These are phyloP conservation scores for Apodemia duryi DNA, from an alignment of 2,888 invertebrate genomes.

Conservation along the genomic window DNA sequence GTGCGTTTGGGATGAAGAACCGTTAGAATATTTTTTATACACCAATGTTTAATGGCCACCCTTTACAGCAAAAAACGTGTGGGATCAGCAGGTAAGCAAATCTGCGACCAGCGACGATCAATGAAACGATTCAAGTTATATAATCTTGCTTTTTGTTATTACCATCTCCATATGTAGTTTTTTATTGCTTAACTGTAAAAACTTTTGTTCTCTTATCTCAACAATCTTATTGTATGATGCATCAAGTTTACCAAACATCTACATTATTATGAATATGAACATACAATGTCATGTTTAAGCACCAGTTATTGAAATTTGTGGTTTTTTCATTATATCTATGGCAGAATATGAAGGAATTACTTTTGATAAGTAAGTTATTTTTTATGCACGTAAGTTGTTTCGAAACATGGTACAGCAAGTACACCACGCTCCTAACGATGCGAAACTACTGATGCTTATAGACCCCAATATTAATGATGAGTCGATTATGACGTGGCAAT, in stretches of 20 bases:
- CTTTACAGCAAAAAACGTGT: slow-evolving; percentile 61
- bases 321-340: not conserved
- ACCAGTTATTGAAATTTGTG: not conserved
- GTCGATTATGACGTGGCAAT: too few relatives aligned
- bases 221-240: slow-evolving; percentile 24
- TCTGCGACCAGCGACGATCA: slow-evolving; percentile 65
- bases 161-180: slow-evolving; percentile 47
- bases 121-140: slow-evolving; percentile 53
- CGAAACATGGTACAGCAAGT: too few relatives aligned
- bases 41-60: slow-evolving; percentile 62
- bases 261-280: slow-evolving; percentile 24
- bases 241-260: slow-evolving; percentile 27
- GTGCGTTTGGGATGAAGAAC: slow-evolving; percentile 65
- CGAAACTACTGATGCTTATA: too few relatives aligned
- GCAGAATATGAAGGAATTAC: not conserved
- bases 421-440: too few relatives aligned
- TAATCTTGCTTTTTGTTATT: slow-evolving; percentile 48
- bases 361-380: too few relatives aligned
- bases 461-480: too few relatives aligned
- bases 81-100: slow-evolving; percentile 69
- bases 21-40: slow-evolving; percentile 66
- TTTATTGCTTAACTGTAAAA: slow-evolving; percentile 58
- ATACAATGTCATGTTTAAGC: slow-evolving; percentile 17
- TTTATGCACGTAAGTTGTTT: too few relatives aligned
- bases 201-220: slow-evolving; percentile 32